Evolutionary conservation across 2,888 invertebrate species (phyloP).

Genomic region (Cephus rjabovi): DNA sequence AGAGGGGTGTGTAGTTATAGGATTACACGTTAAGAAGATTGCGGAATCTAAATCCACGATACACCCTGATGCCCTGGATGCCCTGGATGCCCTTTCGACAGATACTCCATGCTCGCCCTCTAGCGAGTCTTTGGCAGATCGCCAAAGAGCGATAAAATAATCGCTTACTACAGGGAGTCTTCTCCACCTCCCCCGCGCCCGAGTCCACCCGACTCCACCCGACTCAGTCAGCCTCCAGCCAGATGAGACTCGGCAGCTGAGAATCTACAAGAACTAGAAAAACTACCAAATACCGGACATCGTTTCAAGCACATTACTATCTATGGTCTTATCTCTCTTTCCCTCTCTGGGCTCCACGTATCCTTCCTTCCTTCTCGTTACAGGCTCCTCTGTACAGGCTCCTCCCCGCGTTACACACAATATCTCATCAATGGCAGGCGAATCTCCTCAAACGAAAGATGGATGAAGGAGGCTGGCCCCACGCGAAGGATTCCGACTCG

Average conservation of each 20-base stretch:
- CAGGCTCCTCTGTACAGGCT: neutral
- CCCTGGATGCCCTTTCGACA: slow-evolving; percentile 30
- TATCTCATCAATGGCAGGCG: slow-evolving; percentile 23
- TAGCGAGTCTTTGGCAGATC: slow-evolving; percentile 53
- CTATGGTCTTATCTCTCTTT: no score
- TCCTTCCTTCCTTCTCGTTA: neutral
- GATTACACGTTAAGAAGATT: neutral
- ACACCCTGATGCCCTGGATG: slow-evolving; percentile 9
- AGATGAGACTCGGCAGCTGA: slow-evolving; percentile 12
- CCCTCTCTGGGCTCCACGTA: no score
- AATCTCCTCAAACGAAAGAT: slow-evolving; percentile 39
- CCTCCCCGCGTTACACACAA: slow-evolving; percentile 12
- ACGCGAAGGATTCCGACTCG: neutral
- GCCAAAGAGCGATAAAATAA: slow-evolving; percentile 60
- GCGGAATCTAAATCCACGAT: slow-evolving; percentile 24
- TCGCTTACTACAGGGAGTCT: slow-evolving; percentile 55
- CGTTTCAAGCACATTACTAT: no score
- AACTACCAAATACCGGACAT: no score
- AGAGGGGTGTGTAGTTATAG: no score
- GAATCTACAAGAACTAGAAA: neutral
- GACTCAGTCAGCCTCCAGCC: no score
- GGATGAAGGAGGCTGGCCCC: slow-evolving; percentile 31
- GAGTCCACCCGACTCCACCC: no score
- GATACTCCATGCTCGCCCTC: slow-evolving; percentile 26
- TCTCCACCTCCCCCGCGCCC: slow-evolving; percentile 5